These are phyloP conservation scores for Bombus fervidus DNA, from an alignment of 1,140 invertebrate species.

Conservation along the genomic window DNA sequence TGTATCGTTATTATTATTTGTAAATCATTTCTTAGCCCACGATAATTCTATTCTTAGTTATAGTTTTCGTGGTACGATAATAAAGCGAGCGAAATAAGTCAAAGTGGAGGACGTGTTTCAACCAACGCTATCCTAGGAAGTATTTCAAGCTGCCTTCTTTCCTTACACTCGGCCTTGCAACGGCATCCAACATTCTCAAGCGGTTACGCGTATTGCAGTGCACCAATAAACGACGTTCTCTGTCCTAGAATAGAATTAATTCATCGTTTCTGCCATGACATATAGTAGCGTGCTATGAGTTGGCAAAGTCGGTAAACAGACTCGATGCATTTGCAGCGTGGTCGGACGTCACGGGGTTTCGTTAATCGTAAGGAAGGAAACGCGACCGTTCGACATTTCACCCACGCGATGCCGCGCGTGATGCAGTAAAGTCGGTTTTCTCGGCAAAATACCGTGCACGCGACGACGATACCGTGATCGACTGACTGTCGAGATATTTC, in stretches of 20 bases:
- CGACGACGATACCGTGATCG: constrained; percentile 31
- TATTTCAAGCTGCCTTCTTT: constrained; percentile 5
- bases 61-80: too few species aligned
- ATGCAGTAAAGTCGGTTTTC: constrained; percentile 9
- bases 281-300: constrained; percentile 1
- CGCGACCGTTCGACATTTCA: constrained; percentile 62
- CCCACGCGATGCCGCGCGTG: constrained; percentile 44
- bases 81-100: too few species aligned
- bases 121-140: constrained; percentile 1
- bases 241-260: constrained; percentile 34
- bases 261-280: constrained; percentile 14
- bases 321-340: background rate
- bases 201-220: constrained; percentile 11
- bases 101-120: background rate
- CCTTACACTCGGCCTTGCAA: constrained; percentile 14
- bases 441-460: constrained; percentile 1
- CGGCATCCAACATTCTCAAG: constrained; percentile 8
- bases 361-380: constrained; percentile 24
- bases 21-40: too few species aligned
- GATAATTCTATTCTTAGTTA: too few species aligned
- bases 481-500: constrained; percentile 48
- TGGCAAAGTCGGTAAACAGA: constrained; percentile 21
- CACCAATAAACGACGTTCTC: constrained; percentile 14
- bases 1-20: too few species aligned
- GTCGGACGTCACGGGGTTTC: constrained; percentile 41